Conservation (phyloP, 2,113 vertebrate genomes). For the Chionodraco myersi region DNA sequence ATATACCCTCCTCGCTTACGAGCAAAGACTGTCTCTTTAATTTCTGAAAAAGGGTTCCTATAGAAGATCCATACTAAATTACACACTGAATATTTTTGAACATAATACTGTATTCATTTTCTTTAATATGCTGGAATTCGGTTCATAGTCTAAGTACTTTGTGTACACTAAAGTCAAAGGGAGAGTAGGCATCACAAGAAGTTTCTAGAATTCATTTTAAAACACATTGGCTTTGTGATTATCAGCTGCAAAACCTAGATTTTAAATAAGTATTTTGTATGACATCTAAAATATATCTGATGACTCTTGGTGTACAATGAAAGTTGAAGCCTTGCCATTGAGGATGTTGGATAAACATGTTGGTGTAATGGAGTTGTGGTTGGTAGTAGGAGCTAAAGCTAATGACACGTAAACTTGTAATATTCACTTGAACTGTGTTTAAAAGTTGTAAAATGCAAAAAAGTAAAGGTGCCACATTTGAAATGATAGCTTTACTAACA, state of each 20-base stretch:
- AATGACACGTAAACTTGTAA: not conserved
- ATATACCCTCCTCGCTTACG: not conserved
- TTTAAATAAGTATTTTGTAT: not conserved
- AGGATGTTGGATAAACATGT: too few relatives aligned
- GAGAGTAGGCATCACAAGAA: not conserved
- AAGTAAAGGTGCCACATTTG: not conserved
- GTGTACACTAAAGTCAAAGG: not conserved
- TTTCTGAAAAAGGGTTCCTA: not conserved
- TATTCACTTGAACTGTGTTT: not conserved
- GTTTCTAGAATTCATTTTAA: not conserved
- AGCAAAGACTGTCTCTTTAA: constrained; percentile 10
- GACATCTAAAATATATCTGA: not conserved
- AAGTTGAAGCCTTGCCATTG: too few relatives aligned
- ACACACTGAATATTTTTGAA: not conserved
- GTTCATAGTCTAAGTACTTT: too few relatives aligned
- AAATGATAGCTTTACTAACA: constrained; percentile 3
- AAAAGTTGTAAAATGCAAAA: constrained; percentile 8
- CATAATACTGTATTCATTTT: not conserved
- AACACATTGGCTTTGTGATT: not conserved
- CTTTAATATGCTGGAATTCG: not conserved
- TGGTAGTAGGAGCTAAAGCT: not conserved
- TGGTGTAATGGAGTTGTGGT: not conserved
- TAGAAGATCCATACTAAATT: not conserved
- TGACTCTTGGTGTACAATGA: not conserved
- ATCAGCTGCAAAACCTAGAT: not conserved